Base-by-base conservation (phyloP, 2,797 vertebrate species). In the Pangasius sanitwongsei region DNA sequence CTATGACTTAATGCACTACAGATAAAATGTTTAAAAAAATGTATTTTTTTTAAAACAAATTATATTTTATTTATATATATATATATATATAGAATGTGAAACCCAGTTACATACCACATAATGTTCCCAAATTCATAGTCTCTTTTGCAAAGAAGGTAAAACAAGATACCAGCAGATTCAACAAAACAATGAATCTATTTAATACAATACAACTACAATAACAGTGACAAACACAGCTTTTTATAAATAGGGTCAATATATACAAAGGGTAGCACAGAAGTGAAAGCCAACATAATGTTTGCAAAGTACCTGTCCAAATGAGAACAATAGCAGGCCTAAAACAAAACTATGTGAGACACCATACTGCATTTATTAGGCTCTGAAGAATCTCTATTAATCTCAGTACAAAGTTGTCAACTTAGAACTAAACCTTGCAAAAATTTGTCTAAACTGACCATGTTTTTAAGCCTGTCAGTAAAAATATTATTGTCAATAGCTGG, bases 221-320 rank as follows among this genome's bases (percentile, higher is more conserved):
- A 67, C 34, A 57, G 2, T 44, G 59, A 80, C 50, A 8, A 88
- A 67, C 31, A 57, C 37, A 57, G 63, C 48, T 77, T 65, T 34
- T 25, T 85, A 85, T 83, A 87, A 87, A 87, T 74, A 83, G 25
- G 77, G 13, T 83, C 11, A 74, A 59, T 63, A 88, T 75, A 77
- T 74, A 84, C 23, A 75, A 72, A 72, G 48, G 12, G 28, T 5
- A 31, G 50, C 25, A 86, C 34, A 59, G 5, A 63, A 63, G 34
- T 59, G 2, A 59, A 41, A 78, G 28, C 7, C 53, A 57, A 57
- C 78, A 81, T 34, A 57, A 81, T 59, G 37, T 13, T 59, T 59
- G 78, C 4, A 34, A 59, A 23, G 44, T 81, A 81, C n/a, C n/a
- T 31, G 53, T 81, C n/a, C 8, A 34, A 69, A 34, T 15, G 31